Percentiles rank a stretch among this genome's conserved stretches.
Conservation (phyloP, 2,797 vertebrate genomes). For the Spinibarbus caldwelli region DNA sequence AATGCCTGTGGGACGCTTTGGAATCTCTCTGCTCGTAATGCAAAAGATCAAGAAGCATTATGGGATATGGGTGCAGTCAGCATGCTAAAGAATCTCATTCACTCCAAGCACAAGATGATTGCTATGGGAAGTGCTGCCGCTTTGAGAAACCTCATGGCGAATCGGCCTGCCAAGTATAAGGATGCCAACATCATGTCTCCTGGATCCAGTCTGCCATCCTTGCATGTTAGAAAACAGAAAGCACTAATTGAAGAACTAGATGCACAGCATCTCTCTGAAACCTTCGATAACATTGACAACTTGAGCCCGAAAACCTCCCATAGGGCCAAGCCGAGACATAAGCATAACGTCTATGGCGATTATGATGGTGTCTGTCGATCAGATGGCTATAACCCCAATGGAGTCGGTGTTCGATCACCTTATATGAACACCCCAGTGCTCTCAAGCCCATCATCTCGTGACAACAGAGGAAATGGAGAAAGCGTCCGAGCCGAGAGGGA, state of each 20-base stretch:
- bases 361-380: conserved; percentile 80
- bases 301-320: conserved; percentile 92
- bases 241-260: conserved; percentile 96
- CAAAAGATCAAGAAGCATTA: conserved; percentile 93
- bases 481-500: conserved; percentile 83
- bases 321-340: conserved; percentile 86
- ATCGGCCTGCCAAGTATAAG: conserved; percentile 94
- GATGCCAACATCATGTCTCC: conserved; percentile 97
- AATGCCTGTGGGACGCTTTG: conserved; percentile 98
- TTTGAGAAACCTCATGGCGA: conserved; percentile 96
- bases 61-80: conserved; percentile 98
- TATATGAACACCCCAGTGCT: conserved; percentile 91
- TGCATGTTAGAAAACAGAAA: conserved; percentile 96
- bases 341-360: conserved; percentile 82
- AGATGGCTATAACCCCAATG: conserved; percentile 80
- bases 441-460: conserved; percentile 82
- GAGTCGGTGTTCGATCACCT: conserved; percentile 79
- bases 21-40: conserved; percentile 96
- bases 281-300: conserved; percentile 98
- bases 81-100: conserved; percentile 98
- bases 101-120: conserved; percentile 99
- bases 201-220: conserved; percentile 91
- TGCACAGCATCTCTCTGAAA: conserved; percentile 97
- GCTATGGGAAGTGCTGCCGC: conserved; percentile 99
- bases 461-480: conserved; percentile 79